Conservation (phyloP, 2,113 vertebrate species). For the Pteropus alecto region DNA sequence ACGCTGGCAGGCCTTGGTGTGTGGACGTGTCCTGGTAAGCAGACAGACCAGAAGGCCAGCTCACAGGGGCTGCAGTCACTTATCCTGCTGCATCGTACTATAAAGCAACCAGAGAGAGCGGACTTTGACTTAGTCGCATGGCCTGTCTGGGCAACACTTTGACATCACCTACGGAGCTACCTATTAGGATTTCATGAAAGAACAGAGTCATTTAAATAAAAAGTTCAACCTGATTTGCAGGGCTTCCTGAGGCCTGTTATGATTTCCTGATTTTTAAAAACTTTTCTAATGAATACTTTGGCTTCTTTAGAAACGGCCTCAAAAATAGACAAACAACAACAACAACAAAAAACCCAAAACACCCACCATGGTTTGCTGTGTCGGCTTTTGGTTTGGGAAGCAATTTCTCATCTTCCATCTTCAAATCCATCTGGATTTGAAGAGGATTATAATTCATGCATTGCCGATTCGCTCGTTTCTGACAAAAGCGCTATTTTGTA, state of each 20-base stretch:
- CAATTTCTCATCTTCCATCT: not conserved
- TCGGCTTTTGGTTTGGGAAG: not conserved
- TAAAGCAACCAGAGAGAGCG: not conserved
- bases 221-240: not conserved
- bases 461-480: not conserved
- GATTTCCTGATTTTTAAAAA: not conserved
- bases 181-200: not conserved
- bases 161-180: not conserved
- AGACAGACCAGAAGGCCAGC: not conserved
- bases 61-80: not conserved
- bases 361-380: not conserved
- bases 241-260: not conserved
- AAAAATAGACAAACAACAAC: not conserved
- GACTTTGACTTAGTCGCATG: not conserved
- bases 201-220: not conserved
- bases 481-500: conserved; percentile 34
- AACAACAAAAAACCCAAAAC: too few relatives aligned
- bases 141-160: not conserved
- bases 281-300: not conserved
- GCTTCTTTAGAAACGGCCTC: not conserved
- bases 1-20: not conserved
- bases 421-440: conserved; percentile 46
- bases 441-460: conserved; percentile 25
- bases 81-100: not conserved
- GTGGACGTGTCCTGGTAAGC: not conserved